Evolutionary conservation across 2,797 vertebrate genomes (phyloP).

Genomic region (Tympanoctomys barrerae): DNA sequence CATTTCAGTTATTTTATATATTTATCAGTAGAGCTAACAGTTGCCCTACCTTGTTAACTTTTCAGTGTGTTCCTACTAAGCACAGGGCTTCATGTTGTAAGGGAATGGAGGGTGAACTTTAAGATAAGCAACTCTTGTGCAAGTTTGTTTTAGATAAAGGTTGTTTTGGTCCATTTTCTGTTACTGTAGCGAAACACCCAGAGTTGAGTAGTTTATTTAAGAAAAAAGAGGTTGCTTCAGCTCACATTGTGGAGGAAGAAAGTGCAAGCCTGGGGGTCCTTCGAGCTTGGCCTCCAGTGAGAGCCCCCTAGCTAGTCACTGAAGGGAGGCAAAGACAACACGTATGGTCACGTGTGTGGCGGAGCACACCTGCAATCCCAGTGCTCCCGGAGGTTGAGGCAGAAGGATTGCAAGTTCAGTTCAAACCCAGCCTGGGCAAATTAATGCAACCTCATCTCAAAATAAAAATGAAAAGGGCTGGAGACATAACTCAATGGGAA

Average conservation of each 20-base stretch:
- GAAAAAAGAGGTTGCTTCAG: neutral
- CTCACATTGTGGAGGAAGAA: neutral
- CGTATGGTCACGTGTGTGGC: neutral
- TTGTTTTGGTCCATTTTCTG: neutral
- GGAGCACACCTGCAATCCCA: neutral
- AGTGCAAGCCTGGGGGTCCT: no score
- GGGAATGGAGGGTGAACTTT: slow-evolving; percentile 12
- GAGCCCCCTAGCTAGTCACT: neutral
- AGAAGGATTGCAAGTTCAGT: neutral
- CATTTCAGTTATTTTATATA: neutral
- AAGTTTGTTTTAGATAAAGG: neutral
- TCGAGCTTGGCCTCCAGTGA: neutral
- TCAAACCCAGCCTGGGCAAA: neutral
- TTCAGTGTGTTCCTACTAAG: neutral
- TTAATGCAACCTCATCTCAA: neutral
- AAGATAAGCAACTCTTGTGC: neutral
- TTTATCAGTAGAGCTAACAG: neutral
- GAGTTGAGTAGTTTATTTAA: neutral
- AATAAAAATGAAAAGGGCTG: neutral
- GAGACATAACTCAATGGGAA: neutral
- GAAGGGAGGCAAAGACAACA: no score
- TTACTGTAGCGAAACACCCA: neutral
- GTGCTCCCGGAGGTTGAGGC: neutral
- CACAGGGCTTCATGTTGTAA: neutral
- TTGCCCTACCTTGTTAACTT: neutral